Conservation (phyloP, 2,113 vertebrate species). For the Bos indicus region DNA sequence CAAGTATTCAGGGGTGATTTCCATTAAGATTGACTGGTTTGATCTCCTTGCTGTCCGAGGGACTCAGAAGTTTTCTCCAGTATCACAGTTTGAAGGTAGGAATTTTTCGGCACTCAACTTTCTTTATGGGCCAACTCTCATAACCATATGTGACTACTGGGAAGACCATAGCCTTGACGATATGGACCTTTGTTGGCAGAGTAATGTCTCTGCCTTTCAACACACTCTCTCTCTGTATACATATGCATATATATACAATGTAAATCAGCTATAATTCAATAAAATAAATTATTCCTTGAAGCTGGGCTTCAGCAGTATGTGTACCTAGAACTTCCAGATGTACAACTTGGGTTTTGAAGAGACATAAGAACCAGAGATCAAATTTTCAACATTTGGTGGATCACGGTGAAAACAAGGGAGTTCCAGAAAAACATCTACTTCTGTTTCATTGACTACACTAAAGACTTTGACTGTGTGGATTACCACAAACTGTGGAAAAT, state of each 20-base stretch:
- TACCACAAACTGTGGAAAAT: not conserved
- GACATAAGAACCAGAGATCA: not conserved
- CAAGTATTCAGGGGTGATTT: not conserved
- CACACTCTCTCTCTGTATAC: not conserved
- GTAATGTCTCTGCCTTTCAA: not conserved
- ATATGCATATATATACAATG: not conserved
- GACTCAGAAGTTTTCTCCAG: not conserved
- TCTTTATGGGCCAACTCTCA: not conserved
- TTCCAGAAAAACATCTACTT: not conserved
- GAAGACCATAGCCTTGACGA: not conserved
- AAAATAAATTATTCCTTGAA: not conserved
- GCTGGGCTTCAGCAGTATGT: not conserved
- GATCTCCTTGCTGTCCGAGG: not conserved
- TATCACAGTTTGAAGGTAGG: not conserved
- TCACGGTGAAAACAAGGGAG: not conserved
- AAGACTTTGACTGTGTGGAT: not conserved
- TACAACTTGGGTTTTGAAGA: not conserved
- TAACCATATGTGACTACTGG: not conserved
- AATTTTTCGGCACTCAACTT: not conserved
- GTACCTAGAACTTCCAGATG: not conserved
- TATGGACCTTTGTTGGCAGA: not conserved
- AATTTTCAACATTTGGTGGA: not conserved
- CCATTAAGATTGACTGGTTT: not conserved
- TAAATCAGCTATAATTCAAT: not conserved
- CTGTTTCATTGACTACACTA: not conserved